phyloP scores from a whole-genome alignment of 2,888 invertebrate species.

The Homarus gammarus region DNA sequence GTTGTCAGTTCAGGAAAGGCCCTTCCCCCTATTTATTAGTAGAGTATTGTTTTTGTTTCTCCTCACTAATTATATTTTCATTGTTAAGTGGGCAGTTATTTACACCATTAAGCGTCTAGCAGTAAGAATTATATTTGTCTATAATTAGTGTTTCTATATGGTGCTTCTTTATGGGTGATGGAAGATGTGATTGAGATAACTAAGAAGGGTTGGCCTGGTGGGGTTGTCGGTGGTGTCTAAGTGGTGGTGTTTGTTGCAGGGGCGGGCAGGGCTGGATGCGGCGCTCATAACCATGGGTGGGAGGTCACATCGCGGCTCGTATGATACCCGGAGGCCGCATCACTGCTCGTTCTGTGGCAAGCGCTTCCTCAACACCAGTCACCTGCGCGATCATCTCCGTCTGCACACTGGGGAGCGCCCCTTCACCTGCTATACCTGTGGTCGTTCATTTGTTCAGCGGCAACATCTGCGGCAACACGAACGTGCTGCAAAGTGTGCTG shows the following conservation, averaged over 20 bases:
- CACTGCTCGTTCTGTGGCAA: conserved; percentile 66
- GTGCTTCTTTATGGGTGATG: conserved; percentile 1
- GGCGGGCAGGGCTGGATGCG: conserved; percentile 71
- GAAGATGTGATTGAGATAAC: background rate
- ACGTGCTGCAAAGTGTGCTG: conserved; percentile 58
- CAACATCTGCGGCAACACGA: conserved; percentile 74
- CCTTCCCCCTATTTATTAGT: no score
- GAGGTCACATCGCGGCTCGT: conserved; percentile 62
- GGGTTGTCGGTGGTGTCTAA: conserved; percentile 46
- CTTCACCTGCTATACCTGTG: conserved; percentile 71
- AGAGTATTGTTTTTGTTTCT: no score
- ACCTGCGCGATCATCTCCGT: conserved; percentile 73
- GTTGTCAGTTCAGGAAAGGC: no score
- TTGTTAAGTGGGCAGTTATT: no score
- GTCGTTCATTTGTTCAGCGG: conserved; percentile 73
- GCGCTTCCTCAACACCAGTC: conserved; percentile 71
- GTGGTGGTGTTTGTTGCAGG: conserved; percentile 76
- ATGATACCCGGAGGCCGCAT: conserved; percentile 61
- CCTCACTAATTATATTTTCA: no score
- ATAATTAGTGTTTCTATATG: background rate
- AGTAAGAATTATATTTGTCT: background rate
- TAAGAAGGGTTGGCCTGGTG: background rate
- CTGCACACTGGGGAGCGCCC: conserved; percentile 76
- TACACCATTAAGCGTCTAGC: no score
- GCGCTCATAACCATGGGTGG: conserved; percentile 53